Evolutionary conservation across 2,113 vertebrate genomes (phyloP).

Genomic region (Chloropsis cyanopogon): DNA sequence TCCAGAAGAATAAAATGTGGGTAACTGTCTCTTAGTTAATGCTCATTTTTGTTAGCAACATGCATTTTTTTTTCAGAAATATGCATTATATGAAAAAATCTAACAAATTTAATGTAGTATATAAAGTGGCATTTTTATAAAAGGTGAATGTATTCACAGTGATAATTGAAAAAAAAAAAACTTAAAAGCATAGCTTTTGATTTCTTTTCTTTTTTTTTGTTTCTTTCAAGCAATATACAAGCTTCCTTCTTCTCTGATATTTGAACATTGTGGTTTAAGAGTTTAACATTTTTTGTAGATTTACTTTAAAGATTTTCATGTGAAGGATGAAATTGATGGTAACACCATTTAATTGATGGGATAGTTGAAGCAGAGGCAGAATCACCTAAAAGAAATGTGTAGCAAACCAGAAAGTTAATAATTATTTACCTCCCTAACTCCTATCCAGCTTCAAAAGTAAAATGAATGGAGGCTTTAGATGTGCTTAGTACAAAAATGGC

Average conservation of each 20-base stretch:
- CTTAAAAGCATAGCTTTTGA: neutral
- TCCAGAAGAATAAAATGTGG: slow-evolving; percentile 44
- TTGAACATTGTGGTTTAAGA: neutral
- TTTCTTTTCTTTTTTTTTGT: neutral
- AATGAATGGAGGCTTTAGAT: neutral
- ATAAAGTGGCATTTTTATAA: neutral
- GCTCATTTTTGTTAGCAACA: neutral
- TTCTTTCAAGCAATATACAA: neutral
- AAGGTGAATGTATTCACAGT: neutral
- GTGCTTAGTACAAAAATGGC: neutral
- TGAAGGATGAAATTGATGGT: neutral
- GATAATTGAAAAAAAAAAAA: neutral
- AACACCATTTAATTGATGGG: neutral
- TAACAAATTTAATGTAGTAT: neutral
- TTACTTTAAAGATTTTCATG: neutral
- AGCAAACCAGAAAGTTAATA: neutral
- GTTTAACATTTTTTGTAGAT: neutral
- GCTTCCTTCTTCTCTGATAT: neutral
- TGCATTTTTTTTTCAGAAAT: neutral
- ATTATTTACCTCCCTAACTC: neutral
- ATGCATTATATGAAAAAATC: neutral
- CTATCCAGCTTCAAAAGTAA: neutral
- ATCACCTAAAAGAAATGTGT: neutral
- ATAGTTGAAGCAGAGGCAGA: neutral
- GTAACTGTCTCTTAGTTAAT: neutral